A percentile compares a stretch with the other conserved stretches of the same genome.
These are phyloP conservation scores for Coptotermes formosanus DNA, from an alignment of 1,140 invertebrate species.

Conservation along the genomic window DNA sequence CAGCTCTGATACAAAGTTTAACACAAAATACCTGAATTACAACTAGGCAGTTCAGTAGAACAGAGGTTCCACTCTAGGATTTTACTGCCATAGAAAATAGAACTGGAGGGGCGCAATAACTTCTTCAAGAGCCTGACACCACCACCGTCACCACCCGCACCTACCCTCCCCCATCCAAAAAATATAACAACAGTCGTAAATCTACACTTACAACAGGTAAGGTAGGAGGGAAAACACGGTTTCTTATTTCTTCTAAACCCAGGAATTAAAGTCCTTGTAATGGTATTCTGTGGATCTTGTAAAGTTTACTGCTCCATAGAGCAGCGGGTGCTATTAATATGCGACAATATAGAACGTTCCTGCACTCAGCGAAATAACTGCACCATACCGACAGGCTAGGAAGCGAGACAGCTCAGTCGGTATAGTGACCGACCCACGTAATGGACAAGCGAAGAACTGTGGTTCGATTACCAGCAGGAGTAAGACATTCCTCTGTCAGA, in stretches of 20 bases:
- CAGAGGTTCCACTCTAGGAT: background rate
- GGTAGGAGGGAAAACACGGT: background rate
- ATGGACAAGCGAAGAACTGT: too few relatives aligned
- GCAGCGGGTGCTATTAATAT: too few relatives aligned
- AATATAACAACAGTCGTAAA: background rate
- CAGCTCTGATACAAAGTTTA: too few relatives aligned
- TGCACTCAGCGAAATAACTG: too few relatives aligned
- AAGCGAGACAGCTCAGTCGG: too few relatives aligned
- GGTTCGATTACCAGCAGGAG: too few relatives aligned
- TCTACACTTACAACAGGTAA: background rate
- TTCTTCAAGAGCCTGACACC: constrained; percentile 13
- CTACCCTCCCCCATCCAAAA: background rate
- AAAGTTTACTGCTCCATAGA: too few relatives aligned
- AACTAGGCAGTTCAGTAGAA: constrained; percentile 4
- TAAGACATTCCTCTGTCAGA: too few relatives aligned
- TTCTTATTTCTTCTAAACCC: background rate
- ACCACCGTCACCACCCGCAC: background rate
- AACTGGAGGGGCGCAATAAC: background rate
- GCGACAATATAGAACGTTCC: too few relatives aligned
- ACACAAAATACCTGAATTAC: background rate
- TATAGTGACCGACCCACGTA: too few relatives aligned
- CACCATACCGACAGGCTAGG: too few relatives aligned
- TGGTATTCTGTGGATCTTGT: background rate
- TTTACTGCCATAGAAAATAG: background rate
- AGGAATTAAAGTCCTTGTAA: background rate